Base-by-base conservation (phyloP, 1,140 invertebrate genomes). In the Bursaphelenchus mucronatus region DNA sequence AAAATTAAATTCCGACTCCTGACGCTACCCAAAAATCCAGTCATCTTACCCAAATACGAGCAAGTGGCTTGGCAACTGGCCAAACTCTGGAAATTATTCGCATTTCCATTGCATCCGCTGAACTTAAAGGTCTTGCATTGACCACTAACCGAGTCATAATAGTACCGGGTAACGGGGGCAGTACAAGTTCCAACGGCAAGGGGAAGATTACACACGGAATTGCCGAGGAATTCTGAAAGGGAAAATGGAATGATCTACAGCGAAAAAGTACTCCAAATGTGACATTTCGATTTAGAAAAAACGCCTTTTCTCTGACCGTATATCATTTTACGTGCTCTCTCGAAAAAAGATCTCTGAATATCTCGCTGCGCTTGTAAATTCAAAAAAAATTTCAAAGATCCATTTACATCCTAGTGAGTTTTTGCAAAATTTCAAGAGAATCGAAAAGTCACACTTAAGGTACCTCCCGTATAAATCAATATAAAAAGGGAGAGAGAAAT, bases 81-180 rank as follows among this genome's bases (percentile, higher is more conserved):
- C 11, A 73, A 54, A 1, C 68, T 64, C 50, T 76, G 74, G 63
- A 73, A 73, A 55, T 73, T 73, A 54, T 76, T 73, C 0, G 49
- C 61, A 58, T 75, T 76, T 4, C 56, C 63, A 8, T 13, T 15
- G 6, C 41, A 57, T 0, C 59, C 61, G 39, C 51, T 54, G 51
- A 66, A 71, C 61, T 75, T 73, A 53, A 73, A 73, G n/a, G 68
- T 19, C 53, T 74, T 78, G 69, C 71, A 73, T 39, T 62, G 44
- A 0, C 71, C 71, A 50, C 40, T 30, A 15, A 49, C 45, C 11
- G 74, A 45, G 51, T 75, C 74, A 46, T 56, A 76, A 70, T 76
- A 72, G 61, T 76, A 72, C n/a, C 70, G 53, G 10, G 74, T 72
- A 21, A 56, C 57, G n/a, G 63, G 69, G 7, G 74, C 74, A 19